Evolutionary conservation across 2,888 invertebrate genomes (phyloP).

Genomic region (Orthosia incerta): DNA sequence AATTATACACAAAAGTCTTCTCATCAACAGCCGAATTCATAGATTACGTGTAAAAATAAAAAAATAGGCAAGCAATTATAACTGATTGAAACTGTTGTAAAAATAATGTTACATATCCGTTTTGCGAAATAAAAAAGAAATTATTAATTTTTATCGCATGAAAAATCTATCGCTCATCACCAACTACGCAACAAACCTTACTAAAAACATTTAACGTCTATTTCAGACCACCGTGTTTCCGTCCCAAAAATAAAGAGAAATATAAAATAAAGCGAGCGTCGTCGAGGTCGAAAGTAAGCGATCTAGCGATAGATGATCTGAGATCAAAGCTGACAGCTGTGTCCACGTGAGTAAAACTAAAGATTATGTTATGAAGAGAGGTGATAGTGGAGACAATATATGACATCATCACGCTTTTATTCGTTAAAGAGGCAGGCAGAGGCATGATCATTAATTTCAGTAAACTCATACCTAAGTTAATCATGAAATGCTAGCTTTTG

Average conservation of each 20-base stretch:
- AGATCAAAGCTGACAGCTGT: slow-evolving; percentile 45
- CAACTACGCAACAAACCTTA: slow-evolving; percentile 21
- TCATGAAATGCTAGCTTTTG: too few species aligned
- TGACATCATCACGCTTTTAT: not conserved
- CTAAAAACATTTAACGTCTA: slow-evolving; percentile 39
- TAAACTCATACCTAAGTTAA: too few species aligned
- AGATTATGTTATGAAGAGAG: slow-evolving; percentile 11
- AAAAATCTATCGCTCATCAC: too few species aligned
- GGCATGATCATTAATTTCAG: not conserved
- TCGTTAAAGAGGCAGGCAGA: not conserved
- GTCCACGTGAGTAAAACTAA: slow-evolving; percentile 4
- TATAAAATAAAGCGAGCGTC: slow-evolving; percentile 11
- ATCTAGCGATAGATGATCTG: slow-evolving; percentile 23
- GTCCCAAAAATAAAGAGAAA: slow-evolving; percentile 30
- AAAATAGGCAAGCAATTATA: too few species aligned
- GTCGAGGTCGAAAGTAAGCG: slow-evolving; percentile 23
- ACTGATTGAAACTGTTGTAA: too few species aligned
- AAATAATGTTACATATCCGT: too few species aligned
- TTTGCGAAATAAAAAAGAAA: too few species aligned
- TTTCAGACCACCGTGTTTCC: slow-evolving; percentile 36
- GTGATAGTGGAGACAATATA: not conserved
- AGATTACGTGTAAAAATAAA: too few species aligned
- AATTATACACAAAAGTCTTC: too few species aligned
- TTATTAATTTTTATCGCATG: too few species aligned
- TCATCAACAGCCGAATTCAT: too few species aligned